Percentiles rank a stretch among this genome's conserved stretches.
These are phyloP conservation scores for Nilaparvata lugens DNA, from an alignment of 1,140 invertebrate genomes.

Conservation along the genomic window DNA sequence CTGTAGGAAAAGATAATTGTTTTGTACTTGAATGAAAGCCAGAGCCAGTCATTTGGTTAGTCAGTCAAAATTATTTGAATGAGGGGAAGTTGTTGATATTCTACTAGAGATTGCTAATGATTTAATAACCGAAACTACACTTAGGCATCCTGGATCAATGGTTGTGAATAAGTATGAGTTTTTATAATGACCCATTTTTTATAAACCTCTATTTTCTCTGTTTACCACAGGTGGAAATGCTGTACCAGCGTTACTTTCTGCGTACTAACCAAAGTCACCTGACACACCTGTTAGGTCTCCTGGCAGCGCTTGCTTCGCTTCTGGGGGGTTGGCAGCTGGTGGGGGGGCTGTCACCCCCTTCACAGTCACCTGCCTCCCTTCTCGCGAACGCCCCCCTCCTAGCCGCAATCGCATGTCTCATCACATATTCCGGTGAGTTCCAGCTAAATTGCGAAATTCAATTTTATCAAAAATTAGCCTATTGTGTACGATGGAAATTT, in stretches of 20 bases:
- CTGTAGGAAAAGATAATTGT: too few relatives aligned
- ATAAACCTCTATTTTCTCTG: conserved; percentile 1
- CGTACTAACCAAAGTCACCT: conserved; percentile 87
- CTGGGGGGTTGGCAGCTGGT: conserved; percentile 46
- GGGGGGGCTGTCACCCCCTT: conserved; percentile 29
- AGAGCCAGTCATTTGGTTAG: too few relatives aligned
- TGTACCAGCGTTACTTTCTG: conserved; percentile 79
- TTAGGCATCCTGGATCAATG: not conserved
- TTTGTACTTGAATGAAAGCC: too few relatives aligned
- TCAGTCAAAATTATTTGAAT: too few relatives aligned
- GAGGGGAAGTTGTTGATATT: too few relatives aligned
- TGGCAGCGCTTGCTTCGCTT: conserved; percentile 56
- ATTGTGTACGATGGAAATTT: too few relatives aligned
- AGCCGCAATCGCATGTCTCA: conserved; percentile 28
- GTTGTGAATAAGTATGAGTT: not conserved
- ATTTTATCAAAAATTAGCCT: too few relatives aligned
- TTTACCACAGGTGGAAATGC: conserved; percentile 24
- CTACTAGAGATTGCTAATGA: too few relatives aligned
- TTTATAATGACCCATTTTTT: not conserved
- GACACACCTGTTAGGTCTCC: conserved; percentile 67
- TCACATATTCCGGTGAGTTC: conserved; percentile 20
- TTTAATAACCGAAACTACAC: not conserved
- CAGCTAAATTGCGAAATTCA: too few relatives aligned
- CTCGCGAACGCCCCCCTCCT: conserved; percentile 34
- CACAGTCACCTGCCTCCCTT: conserved; percentile 32